Evolutionary conservation across 2,113 vertebrate species (phyloP).

Genomic region (Apistogramma diplotaenia): DNA sequence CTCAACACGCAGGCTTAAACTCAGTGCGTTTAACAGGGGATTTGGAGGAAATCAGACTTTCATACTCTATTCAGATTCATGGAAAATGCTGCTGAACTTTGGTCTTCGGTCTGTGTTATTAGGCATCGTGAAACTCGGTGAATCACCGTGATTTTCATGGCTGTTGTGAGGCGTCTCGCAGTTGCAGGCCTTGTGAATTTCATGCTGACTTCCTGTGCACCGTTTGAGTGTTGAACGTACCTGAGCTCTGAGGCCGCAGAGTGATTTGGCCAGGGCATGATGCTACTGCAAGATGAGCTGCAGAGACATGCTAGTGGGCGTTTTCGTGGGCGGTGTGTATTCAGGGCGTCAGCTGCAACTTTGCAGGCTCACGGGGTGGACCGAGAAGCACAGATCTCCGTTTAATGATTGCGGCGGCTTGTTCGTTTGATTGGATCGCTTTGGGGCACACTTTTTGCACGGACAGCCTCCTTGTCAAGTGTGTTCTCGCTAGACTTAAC

Average conservation of each 20-base stretch:
- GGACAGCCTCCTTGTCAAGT: slow-evolving; percentile 56
- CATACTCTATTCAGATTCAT: not conserved
- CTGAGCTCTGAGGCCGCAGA: slow-evolving; percentile 1
- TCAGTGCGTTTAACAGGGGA: not conserved
- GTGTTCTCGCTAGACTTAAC: slow-evolving; percentile 47
- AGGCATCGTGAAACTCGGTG: not conserved
- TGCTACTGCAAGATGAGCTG: slow-evolving; percentile 35
- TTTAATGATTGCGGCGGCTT: slow-evolving; percentile 63
- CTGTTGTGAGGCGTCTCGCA: not conserved
- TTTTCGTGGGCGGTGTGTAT: slow-evolving; percentile 21
- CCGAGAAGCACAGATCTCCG: slow-evolving; percentile 20
- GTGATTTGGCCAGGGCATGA: slow-evolving; percentile 5
- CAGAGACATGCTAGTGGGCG: not conserved
- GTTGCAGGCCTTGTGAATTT: not conserved
- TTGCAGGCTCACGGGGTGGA: slow-evolving; percentile 13
- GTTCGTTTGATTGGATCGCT: slow-evolving; percentile 63
- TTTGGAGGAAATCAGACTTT: not conserved
- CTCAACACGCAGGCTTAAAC: not conserved
- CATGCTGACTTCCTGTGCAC: not conserved
- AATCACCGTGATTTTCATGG: not conserved
- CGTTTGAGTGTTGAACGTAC: not conserved
- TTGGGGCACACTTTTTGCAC: slow-evolving; percentile 58
- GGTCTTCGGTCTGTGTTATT: not conserved
- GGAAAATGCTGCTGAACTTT: not conserved
- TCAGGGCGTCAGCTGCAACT: slow-evolving; percentile 28